Base-by-base conservation (phyloP, 2,113 vertebrate genomes). In the Oryzias celebensis region DNA sequence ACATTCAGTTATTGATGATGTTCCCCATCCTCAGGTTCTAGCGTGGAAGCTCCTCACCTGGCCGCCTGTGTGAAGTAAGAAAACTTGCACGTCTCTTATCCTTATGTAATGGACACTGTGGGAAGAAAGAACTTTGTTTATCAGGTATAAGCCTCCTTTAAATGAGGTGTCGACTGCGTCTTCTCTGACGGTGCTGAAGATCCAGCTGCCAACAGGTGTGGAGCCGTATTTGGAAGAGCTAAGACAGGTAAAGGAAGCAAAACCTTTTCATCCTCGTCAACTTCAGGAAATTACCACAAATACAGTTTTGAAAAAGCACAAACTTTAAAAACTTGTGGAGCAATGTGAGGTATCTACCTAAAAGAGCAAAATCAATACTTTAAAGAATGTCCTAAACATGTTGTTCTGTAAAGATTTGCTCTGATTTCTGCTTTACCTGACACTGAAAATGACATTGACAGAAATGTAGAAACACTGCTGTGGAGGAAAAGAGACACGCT, bases 61-160 rank as follows among this genome's bases (percentile, higher is more conserved):
- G 55, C 92, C 14, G 94, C 94, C 1, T 98, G 96, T 82, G 95
- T 91, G 23, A 96, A 93, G 96, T 98, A 71, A 93, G 95, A 85
- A 36, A 66, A 17, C 14, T 3, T 0, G 1, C 46, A n/a, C 46
- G 8, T 48, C 46, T 48, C 8, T 10, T 17, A 5, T 1, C 14
- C 1, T 8, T 2, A 16, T 4, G 3, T 15, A 16, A 12, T 56
- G 62, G 44, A 48, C 16, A 15, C 10, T 31, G 43, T 55, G 36
- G 36, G 43, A 6, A 41, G 15, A 1, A 10, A 4, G 45, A 36
- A 3, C 24, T 31, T 58, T 70, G 52, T 78, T 62, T 68, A 61
- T 16, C 74, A 98, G 97, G 87, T 98, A 93, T 68, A 94, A 85
- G 28, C 91, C 93, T 15, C 48, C 64, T 0, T 23, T 18, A 0